phyloP scores from a whole-genome alignment of 2,797 vertebrate species.

The Aeoliscus strigatus region DNA sequence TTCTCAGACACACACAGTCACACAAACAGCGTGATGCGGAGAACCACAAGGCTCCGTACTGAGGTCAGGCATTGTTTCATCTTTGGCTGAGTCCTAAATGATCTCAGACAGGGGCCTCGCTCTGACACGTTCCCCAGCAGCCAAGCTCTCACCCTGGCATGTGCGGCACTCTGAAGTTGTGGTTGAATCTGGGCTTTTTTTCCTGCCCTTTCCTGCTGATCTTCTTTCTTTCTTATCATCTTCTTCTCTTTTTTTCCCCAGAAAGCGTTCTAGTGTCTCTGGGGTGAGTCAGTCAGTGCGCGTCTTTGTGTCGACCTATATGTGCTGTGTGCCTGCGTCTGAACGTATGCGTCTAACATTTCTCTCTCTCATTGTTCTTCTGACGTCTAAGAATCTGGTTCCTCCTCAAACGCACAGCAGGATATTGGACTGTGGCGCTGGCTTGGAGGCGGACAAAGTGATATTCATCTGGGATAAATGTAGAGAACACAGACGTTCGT shows the following conservation, averaged over 20 bases:
- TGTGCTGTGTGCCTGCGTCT: background rate
- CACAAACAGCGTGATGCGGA: slow-evolving; percentile 32
- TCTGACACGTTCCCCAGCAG: slow-evolving; percentile 62
- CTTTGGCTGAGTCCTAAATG: slow-evolving; percentile 70
- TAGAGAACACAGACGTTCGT: slow-evolving; percentile 55
- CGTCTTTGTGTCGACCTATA: background rate
- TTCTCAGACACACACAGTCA: slow-evolving; percentile 21
- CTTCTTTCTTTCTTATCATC: slow-evolving; percentile 5
- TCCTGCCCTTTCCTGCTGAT: slow-evolving; percentile 21
- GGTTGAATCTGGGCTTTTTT: slow-evolving; percentile 52
- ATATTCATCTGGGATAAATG: slow-evolving; percentile 62
- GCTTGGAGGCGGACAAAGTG: slow-evolving; percentile 34
- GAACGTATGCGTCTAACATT: slow-evolving; percentile 14
- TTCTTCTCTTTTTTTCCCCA: slow-evolving; percentile 10
- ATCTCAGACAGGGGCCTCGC: slow-evolving; percentile 65
- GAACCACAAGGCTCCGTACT: slow-evolving; percentile 57
- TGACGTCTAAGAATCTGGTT: slow-evolving; percentile 28
- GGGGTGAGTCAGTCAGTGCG: slow-evolving; percentile 45
- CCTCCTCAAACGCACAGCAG: slow-evolving; percentile 41
- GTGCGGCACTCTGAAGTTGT: slow-evolving; percentile 67
- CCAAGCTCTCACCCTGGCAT: slow-evolving; percentile 57
- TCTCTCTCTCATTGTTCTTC: slow-evolving; percentile 32
- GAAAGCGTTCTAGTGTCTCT: slow-evolving; percentile 34
- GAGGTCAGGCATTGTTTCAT: slow-evolving; percentile 73
- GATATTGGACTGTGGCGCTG: slow-evolving; percentile 52